Conservation (phyloP, 2,113 vertebrate species). For the Nesoenas mayeri region DNA sequence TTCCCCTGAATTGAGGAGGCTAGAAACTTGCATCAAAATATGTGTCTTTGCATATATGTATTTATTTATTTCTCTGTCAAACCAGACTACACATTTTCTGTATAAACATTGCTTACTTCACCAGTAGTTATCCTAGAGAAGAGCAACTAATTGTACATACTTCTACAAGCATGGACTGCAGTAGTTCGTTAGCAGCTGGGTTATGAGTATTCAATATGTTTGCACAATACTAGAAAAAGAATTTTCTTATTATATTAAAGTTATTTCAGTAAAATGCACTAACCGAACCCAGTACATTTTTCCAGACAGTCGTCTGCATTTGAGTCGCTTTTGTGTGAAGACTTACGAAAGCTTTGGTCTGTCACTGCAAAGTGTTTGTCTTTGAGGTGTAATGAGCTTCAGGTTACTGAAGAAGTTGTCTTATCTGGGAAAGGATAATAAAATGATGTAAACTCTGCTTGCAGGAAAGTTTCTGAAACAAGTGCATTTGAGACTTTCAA, state of each 20-base stretch:
- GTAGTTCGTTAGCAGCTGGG: neutral
- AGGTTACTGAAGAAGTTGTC: neutral
- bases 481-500: neutral
- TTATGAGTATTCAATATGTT: neutral
- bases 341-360: neutral
- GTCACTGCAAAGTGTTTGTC: neutral
- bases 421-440: neutral
- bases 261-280: neutral
- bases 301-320: neutral
- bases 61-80: neutral
- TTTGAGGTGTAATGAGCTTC: neutral
- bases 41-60: neutral
- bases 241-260: neutral
- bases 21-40: neutral
- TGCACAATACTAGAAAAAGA: neutral
- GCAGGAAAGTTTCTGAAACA: neutral
- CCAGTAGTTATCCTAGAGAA: neutral
- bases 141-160: neutral
- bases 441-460: neutral
- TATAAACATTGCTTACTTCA: neutral
- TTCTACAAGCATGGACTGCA: neutral
- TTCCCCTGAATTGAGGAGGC: neutral
- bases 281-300: constrained; percentile 4
- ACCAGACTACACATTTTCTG: neutral
- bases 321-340: neutral